These are phyloP conservation scores for Arnoldichthys spilopterus DNA, from an alignment of 2,797 vertebrate genomes.

Conservation along the genomic window DNA sequence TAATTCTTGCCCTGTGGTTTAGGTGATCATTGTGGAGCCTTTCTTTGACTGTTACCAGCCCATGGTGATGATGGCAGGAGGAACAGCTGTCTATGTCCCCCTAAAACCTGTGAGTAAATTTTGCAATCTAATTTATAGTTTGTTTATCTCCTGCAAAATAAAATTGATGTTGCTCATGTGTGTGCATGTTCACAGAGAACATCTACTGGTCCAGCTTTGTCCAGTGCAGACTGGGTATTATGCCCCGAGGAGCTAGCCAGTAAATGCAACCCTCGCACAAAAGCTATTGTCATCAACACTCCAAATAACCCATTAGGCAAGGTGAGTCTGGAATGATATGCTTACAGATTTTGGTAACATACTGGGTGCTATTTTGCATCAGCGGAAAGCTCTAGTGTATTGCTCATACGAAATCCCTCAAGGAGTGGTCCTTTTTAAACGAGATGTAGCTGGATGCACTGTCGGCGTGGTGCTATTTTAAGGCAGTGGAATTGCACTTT, in stretches of 20 bases:
- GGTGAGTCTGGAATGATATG: constrained; percentile 70
- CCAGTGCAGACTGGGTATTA: constrained; percentile 88
- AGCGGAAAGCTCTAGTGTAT: too few relatives aligned
- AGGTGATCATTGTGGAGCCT: constrained; percentile 96
- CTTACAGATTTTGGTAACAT: background rate
- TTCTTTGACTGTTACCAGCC: constrained; percentile 95
- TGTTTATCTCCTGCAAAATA: background rate
- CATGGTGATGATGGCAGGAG: constrained; percentile 92
- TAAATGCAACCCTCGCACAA: constrained; percentile 87
- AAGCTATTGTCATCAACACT: constrained; percentile 91
- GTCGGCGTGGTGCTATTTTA: too few relatives aligned
- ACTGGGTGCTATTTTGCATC: background rate
- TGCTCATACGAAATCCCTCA: too few relatives aligned
- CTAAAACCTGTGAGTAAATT: constrained; percentile 83
- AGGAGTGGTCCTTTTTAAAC: too few relatives aligned
- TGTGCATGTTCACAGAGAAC: constrained; percentile 69
- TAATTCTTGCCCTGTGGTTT: constrained; percentile 23
- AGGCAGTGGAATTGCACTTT: too few relatives aligned
- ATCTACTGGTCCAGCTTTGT: constrained; percentile 64
- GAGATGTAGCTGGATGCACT: too few relatives aligned
- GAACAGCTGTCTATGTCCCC: constrained; percentile 83
- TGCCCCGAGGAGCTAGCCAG: constrained; percentile 85
- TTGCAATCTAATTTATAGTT: background rate
- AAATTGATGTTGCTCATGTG: background rate
- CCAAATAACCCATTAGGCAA: constrained; percentile 97